These are phyloP conservation scores for Sus scrofa DNA, from an alignment of 2,113 vertebrate species.

Conservation along the genomic window DNA sequence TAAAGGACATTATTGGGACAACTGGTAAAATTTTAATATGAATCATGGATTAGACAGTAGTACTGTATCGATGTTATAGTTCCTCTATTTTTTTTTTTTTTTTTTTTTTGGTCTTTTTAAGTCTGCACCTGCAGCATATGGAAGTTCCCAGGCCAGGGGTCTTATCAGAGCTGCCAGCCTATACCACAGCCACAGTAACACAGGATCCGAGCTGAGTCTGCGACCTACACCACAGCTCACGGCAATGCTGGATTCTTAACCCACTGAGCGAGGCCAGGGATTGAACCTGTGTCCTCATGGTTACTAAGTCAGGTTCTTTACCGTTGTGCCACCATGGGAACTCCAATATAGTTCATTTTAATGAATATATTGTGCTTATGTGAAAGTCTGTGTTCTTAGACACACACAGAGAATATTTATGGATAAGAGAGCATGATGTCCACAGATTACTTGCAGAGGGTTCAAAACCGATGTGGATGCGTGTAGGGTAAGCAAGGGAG, in stretches of 20 bases:
- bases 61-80: background rate
- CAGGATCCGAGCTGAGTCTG: too few relatives aligned
- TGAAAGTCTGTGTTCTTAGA: slow-evolving; percentile 39
- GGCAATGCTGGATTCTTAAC: too few relatives aligned
- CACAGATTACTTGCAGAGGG: background rate
- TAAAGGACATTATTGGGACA: slow-evolving; percentile 2
- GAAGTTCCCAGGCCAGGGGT: too few relatives aligned
- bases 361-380: background rate
- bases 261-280: too few relatives aligned
- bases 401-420: slow-evolving; percentile 13
- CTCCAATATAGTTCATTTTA: background rate
- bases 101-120: too few relatives aligned
- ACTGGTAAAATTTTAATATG: slow-evolving; percentile 32
- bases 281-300: too few relatives aligned
- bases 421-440: background rate
- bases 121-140: too few relatives aligned
- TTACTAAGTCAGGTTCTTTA: too few relatives aligned
- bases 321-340: too few relatives aligned
- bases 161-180: too few relatives aligned
- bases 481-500: background rate
- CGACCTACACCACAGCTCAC: too few relatives aligned
- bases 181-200: too few relatives aligned
- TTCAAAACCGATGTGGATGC: background rate
- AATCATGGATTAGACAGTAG: background rate
- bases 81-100: slow-evolving; percentile 27